These are phyloP conservation scores for Tachycineta bicolor DNA, from an alignment of 2,113 vertebrate species.

Conservation along the genomic window DNA sequence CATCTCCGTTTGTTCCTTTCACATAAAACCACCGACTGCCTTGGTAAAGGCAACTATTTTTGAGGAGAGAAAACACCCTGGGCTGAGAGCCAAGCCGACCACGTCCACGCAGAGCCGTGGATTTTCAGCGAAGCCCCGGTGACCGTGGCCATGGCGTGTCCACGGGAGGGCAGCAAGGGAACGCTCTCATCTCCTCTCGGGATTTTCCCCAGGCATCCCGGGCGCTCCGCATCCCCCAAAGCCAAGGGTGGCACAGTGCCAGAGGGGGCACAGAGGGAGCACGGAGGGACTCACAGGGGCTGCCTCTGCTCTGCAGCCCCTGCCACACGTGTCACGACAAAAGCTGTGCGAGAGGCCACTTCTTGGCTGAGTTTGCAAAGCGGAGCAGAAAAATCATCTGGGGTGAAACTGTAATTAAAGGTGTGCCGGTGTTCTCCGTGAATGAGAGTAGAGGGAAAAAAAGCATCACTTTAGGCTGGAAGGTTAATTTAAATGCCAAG, in stretches of 20 bases:
- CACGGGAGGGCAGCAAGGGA: slow-evolving; percentile 49
- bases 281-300: neutral
- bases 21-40: neutral
- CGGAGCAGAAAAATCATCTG: neutral
- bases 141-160: neutral
- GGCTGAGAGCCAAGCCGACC: neutral
- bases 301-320: neutral
- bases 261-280: neutral
- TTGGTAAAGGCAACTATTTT: neutral
- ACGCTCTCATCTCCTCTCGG: neutral
- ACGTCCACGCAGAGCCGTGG: rapidly evolving
- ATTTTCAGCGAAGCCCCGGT: rapidly evolving
- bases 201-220: neutral
- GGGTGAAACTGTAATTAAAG: neutral
- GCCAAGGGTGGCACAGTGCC: rapidly evolving
- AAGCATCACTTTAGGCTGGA: neutral
- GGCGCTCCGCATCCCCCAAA: rapidly evolving
- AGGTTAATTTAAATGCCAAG: neutral
- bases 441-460: neutral
- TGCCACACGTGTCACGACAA: neutral
- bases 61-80: neutral
- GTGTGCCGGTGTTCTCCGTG: neutral
- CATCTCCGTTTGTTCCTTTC: neutral
- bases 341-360: neutral
- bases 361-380: neutral